These are phyloP conservation scores for Aplysia californica DNA, from an alignment of 1,140 invertebrate species.

Conservation along the genomic window DNA sequence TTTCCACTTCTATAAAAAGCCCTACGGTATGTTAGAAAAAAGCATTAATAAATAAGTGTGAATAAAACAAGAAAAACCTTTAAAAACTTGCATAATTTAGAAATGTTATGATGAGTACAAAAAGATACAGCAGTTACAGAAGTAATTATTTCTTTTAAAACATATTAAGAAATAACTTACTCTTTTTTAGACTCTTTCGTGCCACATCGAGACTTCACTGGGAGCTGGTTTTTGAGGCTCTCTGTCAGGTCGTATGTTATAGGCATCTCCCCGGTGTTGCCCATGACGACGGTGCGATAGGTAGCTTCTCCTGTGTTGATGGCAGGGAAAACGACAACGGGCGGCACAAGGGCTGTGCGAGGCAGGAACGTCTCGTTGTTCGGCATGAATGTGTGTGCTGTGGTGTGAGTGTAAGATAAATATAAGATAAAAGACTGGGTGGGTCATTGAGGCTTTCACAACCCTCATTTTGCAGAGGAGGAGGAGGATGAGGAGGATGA, in stretches of 20 bases:
- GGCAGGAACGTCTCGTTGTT: slow-evolving; percentile 66
- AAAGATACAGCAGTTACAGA: not conserved
- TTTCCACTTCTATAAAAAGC: too few relatives aligned
- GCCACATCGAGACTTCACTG: not conserved
- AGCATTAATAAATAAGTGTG: too few relatives aligned
- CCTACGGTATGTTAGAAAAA: too few relatives aligned
- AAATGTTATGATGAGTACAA: not conserved
- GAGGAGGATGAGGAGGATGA: too few relatives aligned
- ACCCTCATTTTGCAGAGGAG: too few relatives aligned
- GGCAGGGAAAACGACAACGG: slow-evolving; percentile 59
- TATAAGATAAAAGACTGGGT: not conserved
- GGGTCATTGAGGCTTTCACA: too few relatives aligned
- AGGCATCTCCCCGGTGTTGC: slow-evolving; percentile 60
- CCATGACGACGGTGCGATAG: slow-evolving; percentile 58
- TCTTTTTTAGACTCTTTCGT: slow-evolving; percentile 32
- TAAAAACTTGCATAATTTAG: not conserved
- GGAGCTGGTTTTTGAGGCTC: not conserved
- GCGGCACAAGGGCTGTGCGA: slow-evolving; percentile 44
- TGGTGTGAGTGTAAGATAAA: too few relatives aligned
- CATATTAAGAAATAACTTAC: not conserved
- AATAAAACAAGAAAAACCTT: too few relatives aligned
- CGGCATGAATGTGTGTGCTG: slow-evolving; percentile 65
- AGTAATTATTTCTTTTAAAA: not conserved
- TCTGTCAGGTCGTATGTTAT: slow-evolving; percentile 55
- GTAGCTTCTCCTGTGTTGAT: slow-evolving; percentile 60